phyloP scores from a whole-genome alignment of 2,113 vertebrate genomes.

The Oplegnathus fasciatus region DNA sequence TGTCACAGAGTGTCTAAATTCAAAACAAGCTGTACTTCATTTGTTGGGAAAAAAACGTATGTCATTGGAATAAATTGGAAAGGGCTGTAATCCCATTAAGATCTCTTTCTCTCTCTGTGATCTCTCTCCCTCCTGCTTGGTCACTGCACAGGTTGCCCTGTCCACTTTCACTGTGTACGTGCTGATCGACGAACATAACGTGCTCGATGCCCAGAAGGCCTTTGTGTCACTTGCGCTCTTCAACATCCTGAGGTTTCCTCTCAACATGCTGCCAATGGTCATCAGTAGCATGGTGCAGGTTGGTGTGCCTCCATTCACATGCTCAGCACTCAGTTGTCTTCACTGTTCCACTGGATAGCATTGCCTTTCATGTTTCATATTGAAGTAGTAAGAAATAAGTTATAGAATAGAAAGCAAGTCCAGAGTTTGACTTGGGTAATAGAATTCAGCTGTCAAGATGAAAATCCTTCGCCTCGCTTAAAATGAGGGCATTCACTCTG shows the following conservation, averaged over 20 bases:
- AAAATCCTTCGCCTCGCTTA: background rate
- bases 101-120: background rate
- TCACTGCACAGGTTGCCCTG: constrained; percentile 82
- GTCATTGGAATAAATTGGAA: background rate
- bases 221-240: constrained; percentile 94
- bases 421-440: background rate
- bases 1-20: background rate
- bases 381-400: background rate
- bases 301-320: background rate
- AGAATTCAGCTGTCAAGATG: background rate
- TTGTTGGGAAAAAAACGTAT: background rate
- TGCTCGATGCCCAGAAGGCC: constrained; percentile 94
- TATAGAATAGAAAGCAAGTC: background rate
- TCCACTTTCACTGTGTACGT: constrained; percentile 92
- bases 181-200: constrained; percentile 80
- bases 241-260: constrained; percentile 95
- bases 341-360: background rate
- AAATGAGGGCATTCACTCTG: background rate
- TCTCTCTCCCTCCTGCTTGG: constrained; percentile 31
- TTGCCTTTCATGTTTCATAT: background rate
- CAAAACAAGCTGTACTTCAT: background rate
- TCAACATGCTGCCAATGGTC: constrained; percentile 97
- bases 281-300: constrained; percentile 97
- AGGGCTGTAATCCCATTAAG: background rate
- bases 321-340: background rate